Base-by-base conservation (phyloP, 2,113 vertebrate genomes). In the Campylomormyrus numenius region DNA sequence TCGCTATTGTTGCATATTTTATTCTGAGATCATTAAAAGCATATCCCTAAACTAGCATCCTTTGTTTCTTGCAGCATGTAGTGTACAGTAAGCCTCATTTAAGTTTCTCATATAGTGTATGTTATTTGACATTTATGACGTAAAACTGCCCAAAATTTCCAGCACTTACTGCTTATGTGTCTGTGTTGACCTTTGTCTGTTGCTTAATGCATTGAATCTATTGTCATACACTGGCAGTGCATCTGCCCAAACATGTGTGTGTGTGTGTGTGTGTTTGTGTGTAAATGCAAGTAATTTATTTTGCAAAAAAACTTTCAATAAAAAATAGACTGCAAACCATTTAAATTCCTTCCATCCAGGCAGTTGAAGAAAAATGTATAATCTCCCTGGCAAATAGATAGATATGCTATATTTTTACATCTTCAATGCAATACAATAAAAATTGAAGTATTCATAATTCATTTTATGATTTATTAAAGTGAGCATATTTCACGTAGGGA, bases 391-490 rank as follows among this genome's bases (percentile, higher is more conserved):
- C 8, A 19, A 42, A 42, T 80, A 80, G 17, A 80, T 80, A 39
- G 35, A 80, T 42, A 19, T 35, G 35, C 13, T 17, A 5, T 39
- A 39, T 77, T 77, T 42, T 42, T 39, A 17, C 4, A 80, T 80
- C 13, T 39, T 80, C 35, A 19, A 15, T 19, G 35, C 74, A 80
- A 80, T 42, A 80, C 74, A 80, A 39, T 77, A 80, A 70, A 80
- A 80, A 42, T 42, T 17, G 45, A 85, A 48, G 39, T 9, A 85
- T 46, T 46, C 45, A n/a, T 85, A 85, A 85, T 85, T 85, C 74
- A 48, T 85, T 45, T 46, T 85, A 84, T 87, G 85, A 87, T 53
- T 87, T 53, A 87, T 35, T 56, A 19, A 87, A 52, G 46, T 31
- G 8, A 50, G 49, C n/a, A 31, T 52, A 31, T 53, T 87, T 87